phyloP scores from a whole-genome alignment of 1,140 invertebrate species.

The Cylas formicarius region DNA sequence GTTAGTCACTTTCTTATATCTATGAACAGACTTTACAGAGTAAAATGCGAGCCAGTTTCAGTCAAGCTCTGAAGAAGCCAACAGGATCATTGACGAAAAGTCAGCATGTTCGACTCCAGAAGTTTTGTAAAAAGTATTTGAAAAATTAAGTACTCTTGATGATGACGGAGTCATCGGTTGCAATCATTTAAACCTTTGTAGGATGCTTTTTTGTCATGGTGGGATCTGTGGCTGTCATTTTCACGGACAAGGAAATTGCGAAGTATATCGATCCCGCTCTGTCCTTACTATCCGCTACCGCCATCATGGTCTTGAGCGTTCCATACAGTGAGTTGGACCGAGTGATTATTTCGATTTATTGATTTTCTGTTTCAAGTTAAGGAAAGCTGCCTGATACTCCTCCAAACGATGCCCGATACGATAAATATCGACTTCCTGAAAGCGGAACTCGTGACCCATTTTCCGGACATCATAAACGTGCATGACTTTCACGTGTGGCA shows the following conservation, averaged over 20 bases:
- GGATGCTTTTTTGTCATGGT: constrained; percentile 62
- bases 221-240: constrained; percentile 56
- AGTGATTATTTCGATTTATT: constrained; percentile 18
- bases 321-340: constrained; percentile 59
- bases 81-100: no score
- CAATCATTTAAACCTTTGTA: no score
- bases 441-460: constrained; percentile 55
- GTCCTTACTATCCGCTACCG: constrained; percentile 57
- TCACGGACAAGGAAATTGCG: constrained; percentile 51
- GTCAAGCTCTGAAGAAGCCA: no score
- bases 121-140: no score
- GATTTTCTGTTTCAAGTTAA: constrained; percentile 47
- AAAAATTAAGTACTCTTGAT: no score
- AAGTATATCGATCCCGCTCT: constrained; percentile 68
- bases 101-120: no score
- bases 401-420: constrained; percentile 74
- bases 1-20: no score
- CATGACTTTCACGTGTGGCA: constrained; percentile 81
- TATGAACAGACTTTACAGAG: no score
- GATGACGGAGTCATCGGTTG: no score
- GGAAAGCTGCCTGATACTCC: constrained; percentile 67
- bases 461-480: constrained; percentile 71
- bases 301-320: constrained; percentile 59
- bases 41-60: no score
- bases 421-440: constrained; percentile 66